Conservation (phyloP, 1,140 invertebrate species). For the Drosophila albomicans region DNA sequence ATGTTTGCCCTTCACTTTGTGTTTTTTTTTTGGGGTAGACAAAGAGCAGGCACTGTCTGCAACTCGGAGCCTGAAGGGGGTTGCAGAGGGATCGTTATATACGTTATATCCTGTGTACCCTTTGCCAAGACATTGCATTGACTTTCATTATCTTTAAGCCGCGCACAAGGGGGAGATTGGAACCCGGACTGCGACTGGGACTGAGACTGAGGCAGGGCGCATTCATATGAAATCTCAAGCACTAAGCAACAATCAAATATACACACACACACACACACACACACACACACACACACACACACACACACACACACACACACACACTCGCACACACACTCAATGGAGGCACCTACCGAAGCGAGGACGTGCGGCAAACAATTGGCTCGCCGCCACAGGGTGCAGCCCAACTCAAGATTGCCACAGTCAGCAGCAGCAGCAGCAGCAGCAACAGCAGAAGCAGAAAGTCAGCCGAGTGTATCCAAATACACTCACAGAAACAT, state of each 20-base stretch:
- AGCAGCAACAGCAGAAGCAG: constrained; percentile 26
- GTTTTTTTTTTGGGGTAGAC: constrained; percentile 22
- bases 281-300: background rate
- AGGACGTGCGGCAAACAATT: constrained; percentile 78
- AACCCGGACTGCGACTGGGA: background rate
- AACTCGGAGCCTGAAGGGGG: background rate
- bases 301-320: constrained; percentile 7
- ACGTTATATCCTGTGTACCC: constrained; percentile 73
- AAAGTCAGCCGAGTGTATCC: constrained; percentile 78
- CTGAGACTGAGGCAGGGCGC: constrained; percentile 10
- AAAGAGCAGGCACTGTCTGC: constrained; percentile 70
- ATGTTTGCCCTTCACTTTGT: background rate
- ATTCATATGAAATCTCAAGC: constrained; percentile 46
- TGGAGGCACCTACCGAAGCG: constrained; percentile 55
- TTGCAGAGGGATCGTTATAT: constrained; percentile 20
- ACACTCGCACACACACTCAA: constrained; percentile 4
- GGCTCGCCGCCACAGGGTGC: constrained; percentile 75
- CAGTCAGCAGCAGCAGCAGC: constrained; percentile 18
- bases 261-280: constrained; percentile 8
- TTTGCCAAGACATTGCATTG: constrained; percentile 70
- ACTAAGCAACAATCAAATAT: constrained; percentile 35
- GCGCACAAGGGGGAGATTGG: constrained; percentile 1
- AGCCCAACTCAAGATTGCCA: constrained; percentile 43
- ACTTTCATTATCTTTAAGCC: constrained; percentile 79
- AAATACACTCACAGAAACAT: constrained; percentile 26